These are phyloP conservation scores for Bilobella aurantiaca DNA, from an alignment of 1,140 invertebrate genomes.

Conservation along the genomic window DNA sequence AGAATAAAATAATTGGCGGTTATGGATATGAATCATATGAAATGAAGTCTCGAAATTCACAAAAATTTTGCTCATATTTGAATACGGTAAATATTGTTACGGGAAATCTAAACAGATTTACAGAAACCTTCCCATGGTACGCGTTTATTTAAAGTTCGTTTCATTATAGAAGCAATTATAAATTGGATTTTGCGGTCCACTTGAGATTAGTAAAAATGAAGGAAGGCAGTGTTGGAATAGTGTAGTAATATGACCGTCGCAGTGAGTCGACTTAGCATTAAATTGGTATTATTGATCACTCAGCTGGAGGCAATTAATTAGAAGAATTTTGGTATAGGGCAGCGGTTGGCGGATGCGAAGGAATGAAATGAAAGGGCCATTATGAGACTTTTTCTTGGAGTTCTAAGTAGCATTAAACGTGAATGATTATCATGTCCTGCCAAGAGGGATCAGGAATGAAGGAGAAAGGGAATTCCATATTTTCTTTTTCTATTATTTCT, in stretches of 20 bases:
- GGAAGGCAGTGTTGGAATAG: neutral
- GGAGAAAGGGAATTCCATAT: slow-evolving; percentile 13
- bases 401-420: slow-evolving; percentile 26
- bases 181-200: no score
- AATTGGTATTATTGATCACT: slow-evolving; percentile 31
- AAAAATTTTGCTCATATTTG: no score
- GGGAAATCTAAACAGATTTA: no score
- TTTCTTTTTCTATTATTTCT: slow-evolving; percentile 4
- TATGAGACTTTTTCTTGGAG: slow-evolving; percentile 3
- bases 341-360: neutral
- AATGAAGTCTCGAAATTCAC: no score
- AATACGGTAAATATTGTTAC: no score
- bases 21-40: no score
- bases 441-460: slow-evolving; percentile 15
- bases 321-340: slow-evolving; percentile 16
- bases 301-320: slow-evolving; percentile 35
- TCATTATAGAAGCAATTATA: no score
- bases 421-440: slow-evolving; percentile 34
- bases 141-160: no score
- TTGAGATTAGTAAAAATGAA: neutral
- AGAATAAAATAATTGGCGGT: no score
- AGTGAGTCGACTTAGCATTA: neutral
- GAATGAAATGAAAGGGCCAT: neutral
- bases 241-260: neutral
- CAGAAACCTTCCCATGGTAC: no score